Base-by-base conservation (phyloP, 2,888 invertebrate species). In the Crocallis elinguaria region DNA sequence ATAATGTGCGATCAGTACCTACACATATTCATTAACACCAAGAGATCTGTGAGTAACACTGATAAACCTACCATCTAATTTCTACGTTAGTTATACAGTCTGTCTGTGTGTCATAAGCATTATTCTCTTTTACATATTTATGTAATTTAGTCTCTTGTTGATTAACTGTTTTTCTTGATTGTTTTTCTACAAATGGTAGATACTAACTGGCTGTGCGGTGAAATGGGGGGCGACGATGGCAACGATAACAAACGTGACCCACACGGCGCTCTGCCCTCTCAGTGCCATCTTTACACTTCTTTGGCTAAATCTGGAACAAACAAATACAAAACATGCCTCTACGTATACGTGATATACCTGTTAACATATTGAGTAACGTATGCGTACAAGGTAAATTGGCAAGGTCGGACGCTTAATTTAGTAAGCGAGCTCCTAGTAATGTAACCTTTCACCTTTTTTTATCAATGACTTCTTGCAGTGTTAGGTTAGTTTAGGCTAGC, bases 131-230 rank as follows among this genome's bases (percentile, higher is more conserved):
- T n/a, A n/a, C n/a, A n/a, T n/a, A n/a, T n/a, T n/a, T n/a, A n/a
- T n/a, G n/a, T n/a, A n/a, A n/a, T n/a, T n/a, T n/a, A n/a, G n/a
- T n/a, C n/a, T n/a, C n/a, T n/a, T n/a, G n/a, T n/a, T n/a, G n/a
- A n/a, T n/a, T n/a, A n/a, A n/a, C n/a, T n/a, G n/a, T n/a, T n/a
- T n/a, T n/a, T n/a, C n/a, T n/a, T n/a, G n/a, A 29, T 12, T 12
- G 29, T 29, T 1, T 3, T 23, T 3, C 0, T 27, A 27, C 7
- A 2, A 3, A 23, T 17, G n/a, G n/a, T 16, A 35, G 27, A 14
- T 27, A 84, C 88, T 79, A 61, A 90, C 89, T 65, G 83, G 83
- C 73, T 86, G 86, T 27, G 84, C 82, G 56, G 77, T 75, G 69
- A 80, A 79, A 63, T 76, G 77, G 12, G 82, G 79, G 36, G 75